A percentile compares a stretch with the other conserved stretches of the same genome.
Evolutionary conservation across 2,888 invertebrate species (phyloP).

Genomic region (Lordiphosa fenestrarum): DNA sequence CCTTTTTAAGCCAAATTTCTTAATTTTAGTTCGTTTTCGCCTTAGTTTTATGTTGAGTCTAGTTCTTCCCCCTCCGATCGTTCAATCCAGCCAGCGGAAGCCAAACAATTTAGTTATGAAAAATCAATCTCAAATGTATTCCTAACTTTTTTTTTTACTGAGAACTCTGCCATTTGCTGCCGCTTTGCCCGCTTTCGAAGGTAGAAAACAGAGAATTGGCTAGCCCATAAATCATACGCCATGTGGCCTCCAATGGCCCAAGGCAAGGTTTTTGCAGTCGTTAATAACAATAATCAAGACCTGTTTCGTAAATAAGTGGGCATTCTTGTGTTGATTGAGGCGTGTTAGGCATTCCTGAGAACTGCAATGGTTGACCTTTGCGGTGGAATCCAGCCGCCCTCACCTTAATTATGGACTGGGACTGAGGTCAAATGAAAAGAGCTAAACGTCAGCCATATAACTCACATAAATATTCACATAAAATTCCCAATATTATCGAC

Average conservation of each 20-base stretch:
- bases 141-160: too few relatives aligned
- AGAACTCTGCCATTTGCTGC: constrained; percentile 21
- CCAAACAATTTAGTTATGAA: too few relatives aligned
- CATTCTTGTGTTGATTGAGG: too few relatives aligned
- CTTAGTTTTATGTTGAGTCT: too few relatives aligned
- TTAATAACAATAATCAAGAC: constrained; percentile 33
- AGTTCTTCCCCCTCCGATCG: too few relatives aligned
- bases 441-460: constrained; percentile 15
- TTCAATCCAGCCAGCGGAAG: too few relatives aligned
- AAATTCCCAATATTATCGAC: constrained; percentile 33
- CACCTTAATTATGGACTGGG: background rate
- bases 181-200: background rate
- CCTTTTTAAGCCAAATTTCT: too few relatives aligned
- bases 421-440: constrained; percentile 1
- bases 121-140: too few relatives aligned
- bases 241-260: constrained; percentile 35
- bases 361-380: constrained; percentile 26
- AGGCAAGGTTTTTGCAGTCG: constrained; percentile 3
- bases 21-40: too few relatives aligned
- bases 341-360: too few relatives aligned
- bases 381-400: background rate
- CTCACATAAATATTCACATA: constrained; percentile 23
- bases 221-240: constrained; percentile 62
- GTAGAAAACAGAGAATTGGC: constrained; percentile 35
- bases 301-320: constrained; percentile 13